These are phyloP conservation scores for Netelia fuscicornis DNA, from an alignment of 2,888 invertebrate genomes.

Conservation along the genomic window DNA sequence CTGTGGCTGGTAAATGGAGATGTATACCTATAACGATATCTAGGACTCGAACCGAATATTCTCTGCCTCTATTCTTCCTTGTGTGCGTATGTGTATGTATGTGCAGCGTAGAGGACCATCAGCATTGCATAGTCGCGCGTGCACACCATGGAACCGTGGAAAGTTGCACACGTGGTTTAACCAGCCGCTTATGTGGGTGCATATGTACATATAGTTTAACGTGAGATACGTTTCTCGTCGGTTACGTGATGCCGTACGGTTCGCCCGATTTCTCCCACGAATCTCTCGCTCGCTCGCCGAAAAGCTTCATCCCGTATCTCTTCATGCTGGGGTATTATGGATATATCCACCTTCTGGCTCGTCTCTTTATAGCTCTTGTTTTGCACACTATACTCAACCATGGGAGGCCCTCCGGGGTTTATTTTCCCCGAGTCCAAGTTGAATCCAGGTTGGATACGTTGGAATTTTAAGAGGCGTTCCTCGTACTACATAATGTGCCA, in stretches of 20 bases:
- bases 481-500: no score
- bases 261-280: constrained; percentile 54
- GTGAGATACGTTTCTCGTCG: constrained; percentile 36
- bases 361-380: background rate
- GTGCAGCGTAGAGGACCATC: constrained; percentile 21
- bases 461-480: no score
- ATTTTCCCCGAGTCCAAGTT: no score
- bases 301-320: background rate
- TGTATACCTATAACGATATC: constrained; percentile 21
- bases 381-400: background rate
- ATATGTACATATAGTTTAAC: background rate
- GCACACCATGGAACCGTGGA: constrained; percentile 16
- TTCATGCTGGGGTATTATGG: background rate
- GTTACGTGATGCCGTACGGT: constrained; percentile 47
- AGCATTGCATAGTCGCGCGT: constrained; percentile 39
- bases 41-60: constrained; percentile 28
- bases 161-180: constrained; percentile 53
- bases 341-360: background rate
- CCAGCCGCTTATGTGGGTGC: constrained; percentile 25
- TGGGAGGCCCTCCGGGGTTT: no score
- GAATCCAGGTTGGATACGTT: no score
- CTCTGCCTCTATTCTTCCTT: background rate
- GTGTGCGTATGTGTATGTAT: background rate
- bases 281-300: constrained; percentile 13
- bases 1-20: constrained; percentile 16